Evolutionary conservation across 2,888 invertebrate genomes (phyloP).

Genomic region (Tiliacea aurago): DNA sequence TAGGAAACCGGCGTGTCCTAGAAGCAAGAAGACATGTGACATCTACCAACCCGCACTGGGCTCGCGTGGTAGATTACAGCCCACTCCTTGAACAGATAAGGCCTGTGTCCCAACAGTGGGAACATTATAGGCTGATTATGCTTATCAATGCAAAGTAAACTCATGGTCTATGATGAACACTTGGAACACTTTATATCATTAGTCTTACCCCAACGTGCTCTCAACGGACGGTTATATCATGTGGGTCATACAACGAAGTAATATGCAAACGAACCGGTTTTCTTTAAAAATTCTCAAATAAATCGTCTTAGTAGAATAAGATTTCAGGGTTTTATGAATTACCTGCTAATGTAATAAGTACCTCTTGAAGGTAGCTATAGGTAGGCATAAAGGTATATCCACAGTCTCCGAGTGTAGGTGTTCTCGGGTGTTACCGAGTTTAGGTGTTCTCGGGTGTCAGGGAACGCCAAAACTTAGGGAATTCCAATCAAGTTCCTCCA

Average conservation of each 20-base stretch:
- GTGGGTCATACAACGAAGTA: neutral
- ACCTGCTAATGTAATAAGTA: neutral
- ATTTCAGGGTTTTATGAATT: neutral
- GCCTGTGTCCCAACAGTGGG: too few species aligned
- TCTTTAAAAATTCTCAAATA: neutral
- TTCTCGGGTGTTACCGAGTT: slow-evolving; percentile 7
- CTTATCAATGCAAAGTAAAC: too few species aligned
- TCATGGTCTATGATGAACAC: neutral
- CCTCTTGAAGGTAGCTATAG: neutral
- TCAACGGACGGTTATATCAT: neutral
- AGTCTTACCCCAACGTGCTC: neutral
- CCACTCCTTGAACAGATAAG: too few species aligned
- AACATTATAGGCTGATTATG: too few species aligned
- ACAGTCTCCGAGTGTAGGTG: neutral
- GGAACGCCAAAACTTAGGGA: slow-evolving; percentile 46
- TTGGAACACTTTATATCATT: neutral
- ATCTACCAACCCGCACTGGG: too few species aligned
- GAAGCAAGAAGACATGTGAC: too few species aligned
- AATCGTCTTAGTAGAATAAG: too few species aligned
- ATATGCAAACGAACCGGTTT: neutral
- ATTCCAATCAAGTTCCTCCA: slow-evolving; percentile 53
- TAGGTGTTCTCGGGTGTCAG: slow-evolving; percentile 11
- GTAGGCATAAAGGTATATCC: neutral
- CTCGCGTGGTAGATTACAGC: too few species aligned
- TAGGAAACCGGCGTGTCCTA: too few species aligned